Conservation (phyloP, 2,797 vertebrate genomes). For the Fistularia tabacaria region DNA sequence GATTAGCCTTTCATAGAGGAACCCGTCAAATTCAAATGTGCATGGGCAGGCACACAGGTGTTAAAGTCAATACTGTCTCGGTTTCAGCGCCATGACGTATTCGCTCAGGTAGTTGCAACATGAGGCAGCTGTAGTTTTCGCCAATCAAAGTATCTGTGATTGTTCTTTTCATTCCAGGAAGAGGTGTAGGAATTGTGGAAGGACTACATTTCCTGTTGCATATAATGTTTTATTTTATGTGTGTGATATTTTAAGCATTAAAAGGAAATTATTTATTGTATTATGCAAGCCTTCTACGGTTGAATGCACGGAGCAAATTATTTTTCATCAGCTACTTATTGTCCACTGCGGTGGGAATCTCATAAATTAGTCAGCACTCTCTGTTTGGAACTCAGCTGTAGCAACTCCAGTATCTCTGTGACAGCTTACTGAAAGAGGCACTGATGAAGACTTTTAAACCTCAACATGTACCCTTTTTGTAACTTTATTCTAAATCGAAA, state of each 20-base stretch:
- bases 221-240: slow-evolving; percentile 3
- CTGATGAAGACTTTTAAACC: too few species aligned
- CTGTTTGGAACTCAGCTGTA: too few species aligned
- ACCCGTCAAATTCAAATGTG: background rate
- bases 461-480: too few species aligned
- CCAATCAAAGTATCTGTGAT: too few species aligned
- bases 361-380: too few species aligned
- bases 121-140: too few species aligned
- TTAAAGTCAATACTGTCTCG: slow-evolving; percentile 30
- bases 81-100: slow-evolving; percentile 6
- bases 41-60: background rate
- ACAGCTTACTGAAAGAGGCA: too few species aligned
- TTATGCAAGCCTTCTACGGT: background rate
- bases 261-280: slow-evolving; percentile 1
- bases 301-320: too few species aligned
- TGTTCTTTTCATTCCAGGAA: background rate
- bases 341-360: too few species aligned
- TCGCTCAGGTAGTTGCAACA: slow-evolving; percentile 14
- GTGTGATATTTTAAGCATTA: slow-evolving; percentile 1
- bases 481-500: too few species aligned
- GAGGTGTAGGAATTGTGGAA: background rate
- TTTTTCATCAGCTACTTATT: too few species aligned
- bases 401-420: too few species aligned
- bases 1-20: background rate
- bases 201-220: background rate